Evolutionary conservation across 2,888 invertebrate genomes (phyloP).

Genomic region (Coelinius sp.): DNA sequence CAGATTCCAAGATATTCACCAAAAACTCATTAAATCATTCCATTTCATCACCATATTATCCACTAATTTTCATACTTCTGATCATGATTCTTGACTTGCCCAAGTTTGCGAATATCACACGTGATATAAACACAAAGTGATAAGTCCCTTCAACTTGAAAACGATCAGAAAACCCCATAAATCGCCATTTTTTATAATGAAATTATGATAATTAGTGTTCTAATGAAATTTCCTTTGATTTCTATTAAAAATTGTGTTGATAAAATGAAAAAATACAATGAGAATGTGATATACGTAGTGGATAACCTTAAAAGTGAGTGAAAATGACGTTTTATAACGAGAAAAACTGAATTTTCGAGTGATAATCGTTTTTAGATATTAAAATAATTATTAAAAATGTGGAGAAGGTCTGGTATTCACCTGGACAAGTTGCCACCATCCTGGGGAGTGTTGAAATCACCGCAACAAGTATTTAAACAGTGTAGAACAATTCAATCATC

Average conservation of each 20-base stretch:
- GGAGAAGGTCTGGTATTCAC: slow-evolving; percentile 51
- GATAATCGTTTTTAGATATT: slow-evolving; percentile 27
- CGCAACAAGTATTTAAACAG: slow-evolving; percentile 10
- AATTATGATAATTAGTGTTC: background rate
- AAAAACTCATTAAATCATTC: too few species aligned
- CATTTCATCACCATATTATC: too few species aligned
- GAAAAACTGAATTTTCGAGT: too few species aligned
- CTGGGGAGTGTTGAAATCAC: background rate
- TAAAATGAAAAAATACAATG: background rate
- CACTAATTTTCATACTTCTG: too few species aligned
- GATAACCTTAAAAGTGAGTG: slow-evolving; percentile 10
- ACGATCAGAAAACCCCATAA: background rate
- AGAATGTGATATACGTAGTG: background rate
- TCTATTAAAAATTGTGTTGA: background rate
- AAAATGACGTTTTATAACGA: background rate
- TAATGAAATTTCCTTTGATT: background rate
- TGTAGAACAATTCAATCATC: slow-evolving; percentile 9
- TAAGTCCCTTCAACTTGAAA: too few species aligned
- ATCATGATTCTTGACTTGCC: too few species aligned
- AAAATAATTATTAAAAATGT: slow-evolving; percentile 51
- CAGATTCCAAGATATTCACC: too few species aligned
- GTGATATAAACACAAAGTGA: too few species aligned
- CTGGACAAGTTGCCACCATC: slow-evolving; percentile 27
- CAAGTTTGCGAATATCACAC: too few species aligned
- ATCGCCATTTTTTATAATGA: background rate